Evolutionary conservation across 2,113 vertebrate genomes (phyloP), one percentile per base, ranked within the genome.

Genomic region (Ancistrus triradiatus): DNA sequence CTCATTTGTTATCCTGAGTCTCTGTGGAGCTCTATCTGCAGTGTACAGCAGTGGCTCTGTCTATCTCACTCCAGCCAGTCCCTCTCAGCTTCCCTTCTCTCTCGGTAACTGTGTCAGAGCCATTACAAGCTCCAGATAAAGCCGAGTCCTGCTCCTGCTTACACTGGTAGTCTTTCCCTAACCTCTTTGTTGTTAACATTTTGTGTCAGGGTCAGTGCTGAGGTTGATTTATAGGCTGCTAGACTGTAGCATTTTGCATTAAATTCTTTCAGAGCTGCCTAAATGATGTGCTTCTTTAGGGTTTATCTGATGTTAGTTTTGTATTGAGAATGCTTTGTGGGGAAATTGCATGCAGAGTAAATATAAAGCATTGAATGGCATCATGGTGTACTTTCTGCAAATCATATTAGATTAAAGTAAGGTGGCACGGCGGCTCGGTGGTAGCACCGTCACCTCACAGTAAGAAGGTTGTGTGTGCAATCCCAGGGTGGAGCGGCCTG

Each of bases 1-100:
- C 78, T 76, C 77, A 82, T 86, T 85, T 83, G 77, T 87, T 83
- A 77, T 71, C 77, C 70, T 33, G 18, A 27, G 58, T 66, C 55
- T 76, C 69, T 69, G 58, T 68, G 53, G 52, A 71, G 61, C 73
- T 70, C 6, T 83, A 79, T 85, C 82, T 84, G 74, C 59, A 51
- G 66, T 70, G 70, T 69, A 75, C 82, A 84, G 75, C 73, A 57
- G 63, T 74, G 57, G 65, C 55, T 66, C 27, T 28, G 55, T 66
- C 49, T 65, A 17, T 24, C 24, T 42, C 38, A 11, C 38, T n/a
- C 38, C 4, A n/a, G 5, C 38, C 38, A 6, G 27, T 31, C 27
- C 11, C 8, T 43, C 57, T 11, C 64, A 49, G 48, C 22, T 44
- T 66, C 66, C 31, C 64, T 22, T 48, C 73, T 66, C 57, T 18